phyloP scores from a whole-genome alignment of 2,113 vertebrate genomes.

The Rhinopomastus cyanomelas region DNA sequence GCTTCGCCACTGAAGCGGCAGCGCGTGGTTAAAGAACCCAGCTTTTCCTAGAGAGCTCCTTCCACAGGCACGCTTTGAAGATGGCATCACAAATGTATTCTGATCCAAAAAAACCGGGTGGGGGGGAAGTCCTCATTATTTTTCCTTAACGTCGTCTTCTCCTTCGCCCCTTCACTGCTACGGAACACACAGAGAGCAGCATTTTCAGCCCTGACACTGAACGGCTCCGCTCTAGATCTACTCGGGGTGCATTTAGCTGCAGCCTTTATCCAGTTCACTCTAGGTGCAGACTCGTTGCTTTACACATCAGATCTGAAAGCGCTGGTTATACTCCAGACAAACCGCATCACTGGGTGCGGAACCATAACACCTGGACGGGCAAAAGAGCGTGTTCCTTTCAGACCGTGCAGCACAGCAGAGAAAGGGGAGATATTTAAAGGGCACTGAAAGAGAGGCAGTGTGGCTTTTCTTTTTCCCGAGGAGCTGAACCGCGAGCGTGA shows the following conservation, averaged over 20 bases:
- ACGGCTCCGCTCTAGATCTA: neutral
- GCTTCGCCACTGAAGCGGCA: neutral
- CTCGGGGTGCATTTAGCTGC: conserved; percentile 19
- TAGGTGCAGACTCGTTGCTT: conserved; percentile 26
- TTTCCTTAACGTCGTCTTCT: neutral
- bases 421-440: conserved; percentile 47
- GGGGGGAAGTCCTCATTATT: neutral
- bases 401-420: conserved; percentile 9
- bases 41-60: neutral
- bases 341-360: conserved; percentile 20
- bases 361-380: neutral
- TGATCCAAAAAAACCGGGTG: accelerated
- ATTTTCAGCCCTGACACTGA: conserved; percentile 28
- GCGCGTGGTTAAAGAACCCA: neutral
- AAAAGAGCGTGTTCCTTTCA: conserved; percentile 2
- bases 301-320: conserved; percentile 35
- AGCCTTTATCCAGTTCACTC: conserved; percentile 47
- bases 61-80: neutral
- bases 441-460: neutral
- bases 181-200: neutral
- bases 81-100: neutral
- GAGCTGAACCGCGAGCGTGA: neutral
- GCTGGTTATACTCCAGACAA: conserved; percentile 36
- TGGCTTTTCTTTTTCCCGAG: neutral
- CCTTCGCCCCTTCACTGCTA: neutral